Conservation (phyloP, 2,888 invertebrate genomes). For the Allophyes oxyacanthae region DNA sequence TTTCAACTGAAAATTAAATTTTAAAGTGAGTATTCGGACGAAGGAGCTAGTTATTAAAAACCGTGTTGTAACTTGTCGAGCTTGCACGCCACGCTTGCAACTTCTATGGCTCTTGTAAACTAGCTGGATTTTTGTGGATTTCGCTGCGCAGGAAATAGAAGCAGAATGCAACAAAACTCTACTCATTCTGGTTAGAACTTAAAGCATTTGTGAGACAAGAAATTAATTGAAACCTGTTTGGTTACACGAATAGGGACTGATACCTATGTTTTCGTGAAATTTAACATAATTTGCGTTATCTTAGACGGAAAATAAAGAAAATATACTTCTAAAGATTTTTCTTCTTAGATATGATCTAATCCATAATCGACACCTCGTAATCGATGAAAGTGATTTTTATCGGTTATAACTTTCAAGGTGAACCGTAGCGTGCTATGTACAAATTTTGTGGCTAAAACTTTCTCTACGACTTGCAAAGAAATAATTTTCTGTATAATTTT, state of each 20-base stretch:
- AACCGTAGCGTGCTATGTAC: conserved; percentile 74
- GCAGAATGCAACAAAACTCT: no score
- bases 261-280: no score
- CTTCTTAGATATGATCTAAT: conserved; percentile 13
- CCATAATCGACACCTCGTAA: conserved; percentile 21
- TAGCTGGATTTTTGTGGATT: conserved; percentile 1
- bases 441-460: conserved; percentile 66
- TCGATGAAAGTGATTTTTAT: no score
- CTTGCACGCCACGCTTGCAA: conserved; percentile 28
- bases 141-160: background rate
- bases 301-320: no score
- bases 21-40: conserved; percentile 30
- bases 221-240: no score
- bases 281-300: no score
- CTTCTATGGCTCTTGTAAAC: conserved; percentile 20
- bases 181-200: background rate
- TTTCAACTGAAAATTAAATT: conserved; percentile 29
- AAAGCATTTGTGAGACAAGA: no score
- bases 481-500: conserved; percentile 58
- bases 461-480: conserved; percentile 58
- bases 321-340: no score
- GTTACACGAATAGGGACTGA: no score
- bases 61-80: conserved; percentile 31
- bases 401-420: conserved; percentile 73
- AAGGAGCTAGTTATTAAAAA: conserved; percentile 45